Percentiles rank a stretch among this genome's conserved stretches.
These are phyloP conservation scores for Pithys albifrons DNA, from an alignment of 2,113 vertebrate species.

Conservation along the genomic window DNA sequence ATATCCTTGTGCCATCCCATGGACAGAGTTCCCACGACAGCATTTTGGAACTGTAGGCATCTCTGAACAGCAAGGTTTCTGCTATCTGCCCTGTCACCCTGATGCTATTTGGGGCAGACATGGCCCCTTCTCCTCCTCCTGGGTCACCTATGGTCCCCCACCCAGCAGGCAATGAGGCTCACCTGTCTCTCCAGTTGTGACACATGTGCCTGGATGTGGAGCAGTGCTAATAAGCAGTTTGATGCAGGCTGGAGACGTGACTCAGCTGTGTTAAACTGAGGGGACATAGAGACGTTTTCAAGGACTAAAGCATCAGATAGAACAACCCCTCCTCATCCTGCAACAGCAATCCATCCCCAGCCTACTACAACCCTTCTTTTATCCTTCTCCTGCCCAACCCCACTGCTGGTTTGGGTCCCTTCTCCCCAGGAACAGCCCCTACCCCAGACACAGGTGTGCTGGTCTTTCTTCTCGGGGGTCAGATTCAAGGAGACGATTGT, in stretches of 20 bases:
- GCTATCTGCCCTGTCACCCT: background rate
- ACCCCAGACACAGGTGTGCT: background rate
- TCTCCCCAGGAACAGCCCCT: background rate
- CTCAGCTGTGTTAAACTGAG: constrained; percentile 34
- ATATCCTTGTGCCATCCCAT: background rate
- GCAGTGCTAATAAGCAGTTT: constrained; percentile 58
- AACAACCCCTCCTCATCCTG: background rate
- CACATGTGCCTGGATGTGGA: constrained; percentile 73
- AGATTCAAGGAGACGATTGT: background rate
- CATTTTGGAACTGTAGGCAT: background rate
- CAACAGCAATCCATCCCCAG: background rate
- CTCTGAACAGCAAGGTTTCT: background rate
- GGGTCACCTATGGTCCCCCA: background rate
- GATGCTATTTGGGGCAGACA: background rate
- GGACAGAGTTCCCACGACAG: background rate
- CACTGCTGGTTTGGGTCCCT: background rate
- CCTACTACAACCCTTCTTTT: background rate
- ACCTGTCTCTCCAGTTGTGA: constrained; percentile 87
- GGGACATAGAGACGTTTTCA: background rate
- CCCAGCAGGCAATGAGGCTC: background rate
- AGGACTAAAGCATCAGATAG: background rate
- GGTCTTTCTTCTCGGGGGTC: background rate
- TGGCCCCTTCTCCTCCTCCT: background rate
- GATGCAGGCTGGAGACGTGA: constrained; percentile 30
- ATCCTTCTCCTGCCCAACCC: background rate